A percentile compares a stretch with the other conserved stretches of the same genome.
phyloP scores from a whole-genome alignment of 2,797 vertebrate species.

The Acestrorhynchus altus region DNA sequence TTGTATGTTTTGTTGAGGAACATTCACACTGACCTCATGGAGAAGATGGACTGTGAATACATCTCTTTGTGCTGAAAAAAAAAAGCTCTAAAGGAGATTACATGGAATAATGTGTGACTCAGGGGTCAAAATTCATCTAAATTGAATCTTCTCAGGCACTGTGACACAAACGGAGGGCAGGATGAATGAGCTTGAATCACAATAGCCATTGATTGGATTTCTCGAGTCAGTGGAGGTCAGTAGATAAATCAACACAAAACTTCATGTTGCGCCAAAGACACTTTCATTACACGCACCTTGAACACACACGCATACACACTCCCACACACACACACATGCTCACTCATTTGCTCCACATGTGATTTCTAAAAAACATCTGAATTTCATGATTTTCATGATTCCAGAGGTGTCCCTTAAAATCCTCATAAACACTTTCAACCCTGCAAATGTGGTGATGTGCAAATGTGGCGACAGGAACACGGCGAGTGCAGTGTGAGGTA shows the following conservation, averaged over 20 bases:
- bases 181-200: conserved; percentile 53
- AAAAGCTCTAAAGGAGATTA: conserved; percentile 51
- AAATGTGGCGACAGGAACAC: not conserved
- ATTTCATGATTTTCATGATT: conserved; percentile 8
- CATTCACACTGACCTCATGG: not conserved
- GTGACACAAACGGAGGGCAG: conserved; percentile 44
- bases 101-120: conserved; percentile 51
- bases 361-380: not conserved
- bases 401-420: conserved; percentile 19
- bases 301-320: not conserved
- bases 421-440: not conserved
- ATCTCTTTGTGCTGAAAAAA: conserved; percentile 46
- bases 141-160: conserved; percentile 47
- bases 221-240: conserved; percentile 46
- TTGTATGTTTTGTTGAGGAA: not conserved
- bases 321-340: not conserved
- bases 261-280: conserved; percentile 25
- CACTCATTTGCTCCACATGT: not conserved
- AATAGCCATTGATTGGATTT: conserved; percentile 61
- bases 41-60: conserved; percentile 24
- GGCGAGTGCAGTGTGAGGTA: no score
- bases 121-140: conserved; percentile 59
- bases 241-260: conserved; percentile 50
- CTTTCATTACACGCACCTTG: conserved; percentile 26
- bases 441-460: conserved; percentile 24